phyloP scores from a whole-genome alignment of 1,140 invertebrate genomes.

The Lanistes nyassanus region DNA sequence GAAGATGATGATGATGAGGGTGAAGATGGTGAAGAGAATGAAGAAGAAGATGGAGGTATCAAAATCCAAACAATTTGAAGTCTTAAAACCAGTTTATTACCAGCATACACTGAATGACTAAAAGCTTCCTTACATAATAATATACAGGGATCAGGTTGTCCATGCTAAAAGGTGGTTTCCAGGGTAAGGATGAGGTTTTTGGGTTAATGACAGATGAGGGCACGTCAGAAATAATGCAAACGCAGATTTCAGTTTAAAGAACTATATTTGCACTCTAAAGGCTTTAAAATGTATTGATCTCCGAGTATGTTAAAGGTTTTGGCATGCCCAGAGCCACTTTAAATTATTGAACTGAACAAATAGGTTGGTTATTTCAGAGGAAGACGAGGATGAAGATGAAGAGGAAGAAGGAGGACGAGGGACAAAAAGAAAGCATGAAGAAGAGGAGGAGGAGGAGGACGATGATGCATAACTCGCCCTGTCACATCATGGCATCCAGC shows the following conservation, averaged over 20 bases:
- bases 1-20: slow-evolving; percentile 28
- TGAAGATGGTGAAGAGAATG: slow-evolving; percentile 28
- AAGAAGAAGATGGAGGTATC: slow-evolving; percentile 24
- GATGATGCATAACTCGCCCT: slow-evolving; percentile 27
- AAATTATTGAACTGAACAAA: no score
- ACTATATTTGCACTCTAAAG: no score
- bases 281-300: no score
- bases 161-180: not conserved
- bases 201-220: not conserved
- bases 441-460: slow-evolving; percentile 33
- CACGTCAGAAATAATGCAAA: no score
- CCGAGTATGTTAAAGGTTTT: no score
- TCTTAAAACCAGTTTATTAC: not conserved
- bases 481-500: no score
- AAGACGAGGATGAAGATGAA: slow-evolving; percentile 29
- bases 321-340: not conserved
- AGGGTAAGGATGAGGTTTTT: not conserved
- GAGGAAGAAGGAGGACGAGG: slow-evolving; percentile 22
- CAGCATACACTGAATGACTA: not conserved
- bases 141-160: not conserved
- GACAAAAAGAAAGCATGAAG: slow-evolving; percentile 34
- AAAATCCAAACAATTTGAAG: slow-evolving; percentile 4
- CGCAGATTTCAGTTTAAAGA: no score
- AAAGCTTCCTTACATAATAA: not conserved
- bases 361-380: slow-evolving; percentile 8